Conservation (phyloP, 2,888 invertebrate genomes). For the Diarsia mendica region DNA sequence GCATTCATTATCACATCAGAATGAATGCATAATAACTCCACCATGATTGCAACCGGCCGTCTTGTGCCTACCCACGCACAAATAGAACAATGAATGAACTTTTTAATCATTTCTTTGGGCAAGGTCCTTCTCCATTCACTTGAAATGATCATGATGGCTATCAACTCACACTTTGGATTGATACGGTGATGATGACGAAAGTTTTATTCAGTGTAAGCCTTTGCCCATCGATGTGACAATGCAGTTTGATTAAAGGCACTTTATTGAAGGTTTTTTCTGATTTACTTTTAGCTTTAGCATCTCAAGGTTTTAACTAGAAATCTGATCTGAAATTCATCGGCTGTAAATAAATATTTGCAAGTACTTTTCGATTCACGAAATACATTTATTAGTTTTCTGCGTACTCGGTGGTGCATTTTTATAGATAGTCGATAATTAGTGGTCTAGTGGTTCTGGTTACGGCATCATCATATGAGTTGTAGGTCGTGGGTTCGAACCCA, state of each 20-base stretch:
- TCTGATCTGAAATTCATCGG: constrained; percentile 4
- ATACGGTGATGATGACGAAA: constrained; percentile 40
- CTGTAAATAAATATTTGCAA: neutral
- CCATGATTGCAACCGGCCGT: constrained; percentile 47
- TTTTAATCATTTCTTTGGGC: constrained; percentile 58
- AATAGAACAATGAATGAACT: constrained; percentile 56
- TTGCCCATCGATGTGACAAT: constrained; percentile 29
- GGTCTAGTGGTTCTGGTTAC: too few species aligned
- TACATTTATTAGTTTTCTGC: neutral
- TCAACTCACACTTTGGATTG: constrained; percentile 22
- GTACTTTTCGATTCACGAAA: neutral
- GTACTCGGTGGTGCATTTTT: neutral
- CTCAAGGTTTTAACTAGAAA: constrained; percentile 53
- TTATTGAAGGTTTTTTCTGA: constrained; percentile 13
- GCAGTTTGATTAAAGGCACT: constrained; percentile 11
- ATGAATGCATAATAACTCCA: constrained; percentile 48
- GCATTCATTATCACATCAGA: constrained; percentile 54
- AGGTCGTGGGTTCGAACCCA: too few species aligned
- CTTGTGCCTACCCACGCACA: constrained; percentile 51
- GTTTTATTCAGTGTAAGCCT: neutral
- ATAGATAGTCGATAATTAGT: neutral
- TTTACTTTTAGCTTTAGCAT: constrained; percentile 1
- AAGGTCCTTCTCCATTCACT: constrained; percentile 61
- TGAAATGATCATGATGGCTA: constrained; percentile 22
- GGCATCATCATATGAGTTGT: too few species aligned